Evolutionary conservation across 2,888 invertebrate genomes (phyloP).

Genomic region (Liodrosophila aerea): DNA sequence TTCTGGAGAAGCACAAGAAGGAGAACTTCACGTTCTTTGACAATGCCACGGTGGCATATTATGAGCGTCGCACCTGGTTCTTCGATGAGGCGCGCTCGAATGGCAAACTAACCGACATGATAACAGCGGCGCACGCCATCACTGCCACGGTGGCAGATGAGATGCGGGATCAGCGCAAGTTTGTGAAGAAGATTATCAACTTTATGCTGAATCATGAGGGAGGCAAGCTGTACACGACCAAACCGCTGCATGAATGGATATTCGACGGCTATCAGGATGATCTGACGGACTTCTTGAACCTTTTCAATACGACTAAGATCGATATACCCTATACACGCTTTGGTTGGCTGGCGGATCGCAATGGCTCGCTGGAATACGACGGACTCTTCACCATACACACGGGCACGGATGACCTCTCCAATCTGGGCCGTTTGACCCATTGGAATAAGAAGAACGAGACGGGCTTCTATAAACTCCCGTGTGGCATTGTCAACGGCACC

Average conservation of each 20-base stretch:
- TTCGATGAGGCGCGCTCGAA: conserved; percentile 87
- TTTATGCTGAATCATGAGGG: conserved; percentile 84
- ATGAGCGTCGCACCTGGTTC: conserved; percentile 89
- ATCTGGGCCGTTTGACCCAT: conserved; percentile 87
- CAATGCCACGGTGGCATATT: conserved; percentile 90
- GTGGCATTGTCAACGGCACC: conserved; percentile 88
- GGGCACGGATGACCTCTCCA: conserved; percentile 86
- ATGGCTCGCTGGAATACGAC: conserved; percentile 88
- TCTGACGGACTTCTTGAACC: conserved; percentile 85
- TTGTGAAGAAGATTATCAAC: conserved; percentile 84
- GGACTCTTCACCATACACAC: conserved; percentile 90
- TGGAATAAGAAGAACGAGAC: conserved; percentile 87
- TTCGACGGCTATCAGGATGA: conserved; percentile 92
- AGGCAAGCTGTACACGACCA: conserved; percentile 84
- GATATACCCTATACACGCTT: conserved; percentile 89
- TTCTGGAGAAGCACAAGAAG: conserved; percentile 81
- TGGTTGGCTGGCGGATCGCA: conserved; percentile 93
- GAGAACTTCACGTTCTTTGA: conserved; percentile 86
- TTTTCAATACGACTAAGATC: conserved; percentile 83
- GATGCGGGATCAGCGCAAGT: conserved; percentile 83
- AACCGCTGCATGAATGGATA: conserved; percentile 87
- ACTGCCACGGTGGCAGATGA: conserved; percentile 86
- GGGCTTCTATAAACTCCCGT: conserved; percentile 84
- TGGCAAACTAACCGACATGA: conserved; percentile 86
- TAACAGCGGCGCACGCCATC: conserved; percentile 91